Conservation (phyloP, 2,113 vertebrate genomes). For the Cinclus cinclus region DNA sequence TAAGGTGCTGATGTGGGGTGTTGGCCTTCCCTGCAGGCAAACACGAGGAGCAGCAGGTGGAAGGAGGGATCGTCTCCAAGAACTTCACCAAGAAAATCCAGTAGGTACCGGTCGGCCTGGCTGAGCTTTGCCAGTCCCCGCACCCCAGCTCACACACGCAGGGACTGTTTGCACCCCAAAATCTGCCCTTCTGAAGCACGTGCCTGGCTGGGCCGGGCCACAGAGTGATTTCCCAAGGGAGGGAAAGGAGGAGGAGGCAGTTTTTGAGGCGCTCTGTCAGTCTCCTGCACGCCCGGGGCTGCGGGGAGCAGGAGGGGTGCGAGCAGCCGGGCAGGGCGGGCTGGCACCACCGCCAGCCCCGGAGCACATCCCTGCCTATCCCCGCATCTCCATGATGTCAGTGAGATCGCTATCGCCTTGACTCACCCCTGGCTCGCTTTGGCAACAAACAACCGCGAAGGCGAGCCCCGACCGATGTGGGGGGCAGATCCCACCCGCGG, state of each 20-base stretch:
- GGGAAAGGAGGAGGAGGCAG: background rate
- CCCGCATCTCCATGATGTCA: conserved; percentile 1
- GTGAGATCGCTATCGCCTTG: background rate
- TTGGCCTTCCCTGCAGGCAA: conserved; percentile 78
- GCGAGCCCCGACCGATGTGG: background rate
- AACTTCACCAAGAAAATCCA: conserved; percentile 99
- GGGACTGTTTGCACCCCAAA: background rate
- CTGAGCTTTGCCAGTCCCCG: background rate
- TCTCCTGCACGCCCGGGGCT: background rate
- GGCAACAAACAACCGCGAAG: background rate
- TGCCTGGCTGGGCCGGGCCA: background rate
- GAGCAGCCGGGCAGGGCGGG: background rate
- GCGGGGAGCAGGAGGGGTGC: background rate
- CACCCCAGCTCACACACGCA: accelerated
- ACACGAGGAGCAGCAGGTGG: conserved; percentile 95
- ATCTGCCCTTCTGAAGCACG: background rate
- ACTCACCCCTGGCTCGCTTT: background rate
- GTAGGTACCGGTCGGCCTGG: conserved; percentile 75
- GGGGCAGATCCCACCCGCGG: background rate
- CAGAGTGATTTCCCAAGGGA: background rate
- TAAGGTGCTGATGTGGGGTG: background rate
- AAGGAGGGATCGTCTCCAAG: conserved; percentile 96
- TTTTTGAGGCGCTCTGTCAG: background rate
- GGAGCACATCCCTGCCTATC: background rate
- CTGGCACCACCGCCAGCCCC: too few species aligned